phyloP scores from a whole-genome alignment of 2,888 invertebrate genomes.

The Steinernema carpocapsae region DNA sequence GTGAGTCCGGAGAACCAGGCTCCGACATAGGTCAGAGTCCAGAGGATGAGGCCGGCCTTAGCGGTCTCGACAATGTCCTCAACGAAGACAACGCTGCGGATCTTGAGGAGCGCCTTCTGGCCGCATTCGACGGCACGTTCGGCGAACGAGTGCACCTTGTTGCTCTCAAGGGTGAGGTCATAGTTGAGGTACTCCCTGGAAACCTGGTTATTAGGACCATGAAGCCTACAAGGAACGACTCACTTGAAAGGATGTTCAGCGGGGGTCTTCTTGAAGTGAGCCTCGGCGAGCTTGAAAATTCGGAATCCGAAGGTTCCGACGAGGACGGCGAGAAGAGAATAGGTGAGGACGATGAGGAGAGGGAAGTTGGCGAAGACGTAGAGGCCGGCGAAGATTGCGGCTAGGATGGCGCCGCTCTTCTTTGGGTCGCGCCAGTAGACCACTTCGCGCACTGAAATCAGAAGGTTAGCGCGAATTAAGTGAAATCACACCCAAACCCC shows the following conservation, averaged over 20 bases:
- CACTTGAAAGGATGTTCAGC: conserved; percentile 51
- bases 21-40: conserved; percentile 95
- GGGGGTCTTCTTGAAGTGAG: conserved; percentile 54
- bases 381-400: conserved; percentile 80
- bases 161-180: conserved; percentile 84
- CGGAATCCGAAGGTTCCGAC: conserved; percentile 89
- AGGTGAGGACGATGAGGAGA: conserved; percentile 79
- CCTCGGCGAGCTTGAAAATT: conserved; percentile 78
- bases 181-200: conserved; percentile 78
- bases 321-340: conserved; percentile 84
- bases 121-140: conserved; percentile 84
- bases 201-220: too few species aligned
- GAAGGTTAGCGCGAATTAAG: too few species aligned
- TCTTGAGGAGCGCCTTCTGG: conserved; percentile 81
- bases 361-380: conserved; percentile 83
- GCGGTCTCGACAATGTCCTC: conserved; percentile 88
- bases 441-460: conserved; percentile 72
- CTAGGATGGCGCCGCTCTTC: conserved; percentile 83
- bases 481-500: background rate
- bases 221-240: conserved; percentile 18
- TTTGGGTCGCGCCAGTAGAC: conserved; percentile 97
- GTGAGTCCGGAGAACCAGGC: conserved; percentile 99
- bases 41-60: conserved; percentile 82
- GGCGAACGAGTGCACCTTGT: conserved; percentile 85
- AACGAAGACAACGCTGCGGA: conserved; percentile 91